Conservation (phyloP, 2,113 vertebrate genomes). For the Menura novaehollandiae region DNA sequence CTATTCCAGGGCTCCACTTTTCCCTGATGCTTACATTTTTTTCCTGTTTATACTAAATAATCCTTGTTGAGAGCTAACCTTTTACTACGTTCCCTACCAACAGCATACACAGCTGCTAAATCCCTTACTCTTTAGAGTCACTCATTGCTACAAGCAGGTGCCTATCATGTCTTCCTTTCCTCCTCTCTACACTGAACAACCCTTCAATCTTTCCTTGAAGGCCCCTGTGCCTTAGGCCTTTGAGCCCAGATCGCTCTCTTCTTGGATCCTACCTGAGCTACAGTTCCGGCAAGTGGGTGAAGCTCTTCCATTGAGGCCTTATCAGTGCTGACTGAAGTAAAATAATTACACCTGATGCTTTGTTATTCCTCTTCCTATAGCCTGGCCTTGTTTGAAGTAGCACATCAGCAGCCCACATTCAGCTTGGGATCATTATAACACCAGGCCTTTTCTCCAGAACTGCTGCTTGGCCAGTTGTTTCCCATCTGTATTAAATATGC, state of each 20-base stretch:
- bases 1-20: not conserved
- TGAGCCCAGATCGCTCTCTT: not conserved
- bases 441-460: not conserved
- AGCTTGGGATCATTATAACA: not conserved
- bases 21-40: not conserved
- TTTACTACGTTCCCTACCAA: not conserved
- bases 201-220: not conserved
- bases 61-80: not conserved
- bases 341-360: not conserved
- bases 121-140: not conserved
- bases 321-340: not conserved
- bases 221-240: not conserved
- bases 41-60: not conserved
- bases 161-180: not conserved
- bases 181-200: not conserved
- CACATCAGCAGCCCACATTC: not conserved
- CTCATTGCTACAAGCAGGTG: not conserved
- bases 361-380: not conserved
- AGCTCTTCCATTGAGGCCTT: not conserved
- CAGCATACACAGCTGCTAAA: not conserved
- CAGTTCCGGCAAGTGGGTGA: not conserved
- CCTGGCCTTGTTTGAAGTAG: not conserved
- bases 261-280: not conserved
- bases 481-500: not conserved
- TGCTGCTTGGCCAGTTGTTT: not conserved